Conservation (phyloP, 1,140 invertebrate species). For the Papilio polyxenes region DNA sequence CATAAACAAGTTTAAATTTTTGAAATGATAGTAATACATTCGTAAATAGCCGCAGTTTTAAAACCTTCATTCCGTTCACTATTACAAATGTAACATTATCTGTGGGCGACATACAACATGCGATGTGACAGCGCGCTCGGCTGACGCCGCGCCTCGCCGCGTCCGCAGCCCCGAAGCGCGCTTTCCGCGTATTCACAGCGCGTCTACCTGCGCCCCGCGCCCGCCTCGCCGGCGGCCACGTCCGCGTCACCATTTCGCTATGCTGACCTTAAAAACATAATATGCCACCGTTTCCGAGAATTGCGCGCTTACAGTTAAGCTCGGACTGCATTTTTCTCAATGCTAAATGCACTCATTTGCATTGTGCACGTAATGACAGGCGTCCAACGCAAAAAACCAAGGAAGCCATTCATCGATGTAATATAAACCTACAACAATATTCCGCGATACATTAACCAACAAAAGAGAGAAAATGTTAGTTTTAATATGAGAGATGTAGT, state of each 20-base stretch:
- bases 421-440: constrained; percentile 30
- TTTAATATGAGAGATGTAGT: constrained; percentile 1
- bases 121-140: constrained; percentile 18
- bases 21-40: no score
- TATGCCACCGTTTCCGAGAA: constrained; percentile 34
- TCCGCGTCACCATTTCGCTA: constrained; percentile 37
- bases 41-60: neutral
- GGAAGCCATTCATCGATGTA: constrained; percentile 35
- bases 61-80: neutral
- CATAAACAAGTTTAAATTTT: no score
- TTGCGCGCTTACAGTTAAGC: constrained; percentile 36
- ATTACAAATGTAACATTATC: constrained; percentile 1
- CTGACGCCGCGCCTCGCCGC: neutral
- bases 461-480: constrained; percentile 28
- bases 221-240: neutral
- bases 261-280: constrained; percentile 39
- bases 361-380: constrained; percentile 36
- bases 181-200: constrained; percentile 34
- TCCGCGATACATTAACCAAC: constrained; percentile 22
- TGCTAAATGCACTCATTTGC: constrained; percentile 38
- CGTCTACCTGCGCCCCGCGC: constrained; percentile 18
- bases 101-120: constrained; percentile 21
- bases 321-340: constrained; percentile 38
- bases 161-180: constrained; percentile 4
- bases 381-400: constrained; percentile 34